These are phyloP conservation scores for Gambusia yucatana DNA, from an alignment of 2,797 vertebrate genomes.

Conservation along the genomic window DNA sequence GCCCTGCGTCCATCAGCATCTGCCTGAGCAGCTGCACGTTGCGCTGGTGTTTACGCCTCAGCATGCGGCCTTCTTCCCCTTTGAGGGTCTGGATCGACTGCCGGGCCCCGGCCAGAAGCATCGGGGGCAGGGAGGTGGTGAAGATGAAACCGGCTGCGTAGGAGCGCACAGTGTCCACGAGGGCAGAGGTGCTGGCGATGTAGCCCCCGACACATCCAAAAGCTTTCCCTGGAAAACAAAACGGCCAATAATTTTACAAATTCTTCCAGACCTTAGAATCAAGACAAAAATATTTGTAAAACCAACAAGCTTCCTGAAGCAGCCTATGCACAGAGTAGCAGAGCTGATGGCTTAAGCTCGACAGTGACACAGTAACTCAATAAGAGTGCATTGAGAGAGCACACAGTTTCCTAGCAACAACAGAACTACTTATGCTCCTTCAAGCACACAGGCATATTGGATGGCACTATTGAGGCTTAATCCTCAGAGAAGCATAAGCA, in stretches of 20 bases:
- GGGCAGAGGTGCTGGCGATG: conserved; percentile 84
- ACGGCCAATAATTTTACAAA: neutral
- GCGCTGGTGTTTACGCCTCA: conserved; percentile 93
- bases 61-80: conserved; percentile 84
- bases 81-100: conserved; percentile 91
- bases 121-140: conserved; percentile 94
- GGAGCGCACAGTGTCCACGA: conserved; percentile 90
- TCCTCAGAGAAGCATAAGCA: conserved; percentile 24
- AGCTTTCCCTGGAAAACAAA: conserved; percentile 84
- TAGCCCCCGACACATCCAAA: conserved; percentile 92
- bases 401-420: conserved; percentile 77
- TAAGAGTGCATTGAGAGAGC: conserved; percentile 53
- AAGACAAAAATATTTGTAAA: conserved; percentile 3
- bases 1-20: conserved; percentile 95
- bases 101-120: conserved; percentile 91
- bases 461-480: conserved; percentile 52
- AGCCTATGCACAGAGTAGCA: conserved; percentile 12
- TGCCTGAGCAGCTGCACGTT: conserved; percentile 95
- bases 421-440: conserved; percentile 52
- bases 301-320: conserved; percentile 9
- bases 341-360: conserved; percentile 28
- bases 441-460: conserved; percentile 50
- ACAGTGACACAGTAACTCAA: conserved; percentile 68
- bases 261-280: neutral
- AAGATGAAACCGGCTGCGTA: conserved; percentile 94